Evolutionary conservation across 2,797 vertebrate species (phyloP).

Genomic region (Xenops minutus): DNA sequence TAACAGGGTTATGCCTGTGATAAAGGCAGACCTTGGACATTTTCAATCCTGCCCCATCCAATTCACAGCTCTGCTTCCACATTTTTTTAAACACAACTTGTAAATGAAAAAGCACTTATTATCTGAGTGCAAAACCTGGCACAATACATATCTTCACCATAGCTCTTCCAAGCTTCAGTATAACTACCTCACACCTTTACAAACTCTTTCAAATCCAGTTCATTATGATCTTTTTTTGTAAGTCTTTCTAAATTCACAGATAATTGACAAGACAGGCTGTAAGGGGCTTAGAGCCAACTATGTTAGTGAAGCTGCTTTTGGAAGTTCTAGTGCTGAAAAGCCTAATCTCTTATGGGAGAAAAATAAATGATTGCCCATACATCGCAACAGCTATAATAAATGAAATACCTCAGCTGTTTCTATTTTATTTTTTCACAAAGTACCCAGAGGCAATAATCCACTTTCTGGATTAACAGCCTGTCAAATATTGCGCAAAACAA

Average conservation of each 20-base stretch:
- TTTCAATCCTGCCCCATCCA: not conserved
- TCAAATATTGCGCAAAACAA: constrained; percentile 40
- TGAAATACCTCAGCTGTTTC: constrained; percentile 22
- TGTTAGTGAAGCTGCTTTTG: constrained; percentile 14
- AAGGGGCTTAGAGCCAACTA: not conserved
- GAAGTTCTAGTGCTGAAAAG: constrained; percentile 1
- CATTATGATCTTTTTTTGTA: constrained; percentile 22
- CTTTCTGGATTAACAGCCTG: constrained; percentile 48
- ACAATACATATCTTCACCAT: not conserved
- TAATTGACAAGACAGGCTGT: not conserved
- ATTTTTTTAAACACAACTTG: not conserved
- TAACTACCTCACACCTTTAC: constrained; percentile 2
- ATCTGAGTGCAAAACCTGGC: not conserved
- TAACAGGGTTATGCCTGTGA: not conserved
- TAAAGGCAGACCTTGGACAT: not conserved
- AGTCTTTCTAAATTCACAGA: constrained; percentile 29
- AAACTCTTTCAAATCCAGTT: not conserved
- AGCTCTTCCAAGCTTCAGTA: not conserved
- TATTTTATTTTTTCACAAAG: constrained; percentile 31
- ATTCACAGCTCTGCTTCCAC: not conserved
- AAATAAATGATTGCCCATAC: constrained; percentile 10
- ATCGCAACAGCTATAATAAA: constrained; percentile 7
- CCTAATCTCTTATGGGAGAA: not conserved
- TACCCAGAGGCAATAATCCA: constrained; percentile 38
- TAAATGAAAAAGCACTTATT: not conserved